Evolutionary conservation across 1,140 invertebrate species (phyloP).

Genomic region (Meloidogyne floridensis): DNA sequence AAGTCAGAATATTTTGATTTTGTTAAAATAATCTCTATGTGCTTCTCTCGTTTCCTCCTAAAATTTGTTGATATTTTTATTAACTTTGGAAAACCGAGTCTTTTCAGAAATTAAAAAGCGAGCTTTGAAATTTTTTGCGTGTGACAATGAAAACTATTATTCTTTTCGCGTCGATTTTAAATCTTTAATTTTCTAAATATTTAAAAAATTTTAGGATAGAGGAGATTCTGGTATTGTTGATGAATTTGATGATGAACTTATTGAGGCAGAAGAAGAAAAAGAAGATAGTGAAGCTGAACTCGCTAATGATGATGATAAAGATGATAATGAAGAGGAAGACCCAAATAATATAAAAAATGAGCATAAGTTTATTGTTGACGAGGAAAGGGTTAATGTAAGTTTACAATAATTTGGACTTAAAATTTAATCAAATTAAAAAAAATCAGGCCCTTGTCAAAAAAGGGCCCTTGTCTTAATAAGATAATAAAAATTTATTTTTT

Average conservation of each 20-base stretch:
- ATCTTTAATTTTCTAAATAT: too few relatives aligned
- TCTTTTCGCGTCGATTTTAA: too few relatives aligned
- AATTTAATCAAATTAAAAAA: not conserved
- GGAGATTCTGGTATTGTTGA: slow-evolving; percentile 60
- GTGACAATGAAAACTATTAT: too few relatives aligned
- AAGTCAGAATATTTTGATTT: not conserved
- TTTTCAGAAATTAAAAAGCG: too few relatives aligned
- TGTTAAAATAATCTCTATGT: slow-evolving; percentile 12
- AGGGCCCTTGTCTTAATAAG: too few relatives aligned
- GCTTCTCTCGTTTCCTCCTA: too few relatives aligned
- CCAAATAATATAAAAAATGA: slow-evolving; percentile 16
- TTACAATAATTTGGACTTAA: not conserved
- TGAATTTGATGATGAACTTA: slow-evolving; percentile 17
- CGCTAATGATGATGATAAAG: slow-evolving; percentile 37
- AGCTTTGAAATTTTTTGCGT: too few relatives aligned
- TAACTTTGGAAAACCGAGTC: too few relatives aligned
- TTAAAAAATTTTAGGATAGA: slow-evolving; percentile 27
- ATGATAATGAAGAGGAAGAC: not conserved
- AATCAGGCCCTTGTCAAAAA: too few relatives aligned
- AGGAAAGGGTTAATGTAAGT: not conserved
- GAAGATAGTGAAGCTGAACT: slow-evolving; percentile 74
- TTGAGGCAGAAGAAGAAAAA: slow-evolving; percentile 67
- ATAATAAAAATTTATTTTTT: slow-evolving; percentile 10
- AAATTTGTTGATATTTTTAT: too few relatives aligned
- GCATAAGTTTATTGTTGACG: not conserved